Evolutionary conservation across 2,797 vertebrate species (phyloP), one percentile per base, ranked within the genome.

Genomic region (Pipistrellus pipistrellus): DNA sequence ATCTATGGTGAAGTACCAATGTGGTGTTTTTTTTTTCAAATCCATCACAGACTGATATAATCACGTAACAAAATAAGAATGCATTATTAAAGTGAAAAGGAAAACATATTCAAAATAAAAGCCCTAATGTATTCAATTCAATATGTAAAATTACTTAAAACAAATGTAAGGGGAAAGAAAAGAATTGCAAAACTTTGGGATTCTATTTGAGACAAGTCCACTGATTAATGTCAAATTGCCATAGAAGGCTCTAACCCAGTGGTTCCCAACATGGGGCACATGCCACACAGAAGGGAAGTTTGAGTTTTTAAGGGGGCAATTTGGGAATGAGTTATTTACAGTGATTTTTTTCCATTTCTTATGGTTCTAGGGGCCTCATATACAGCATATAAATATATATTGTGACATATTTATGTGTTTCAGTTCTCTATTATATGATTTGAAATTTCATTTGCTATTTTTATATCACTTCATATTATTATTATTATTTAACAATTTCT

Each of bases 101-200:
- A 94, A 85, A 75, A 32, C 21, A 94, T 57, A 85, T 51, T n/a
- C 9, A 84, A 90, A 95, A 80, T 66, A 89, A 93, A 88, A 95
- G 1, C 27, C 27, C 57, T 85, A 44, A 30, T 57, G 14, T 91
- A 72, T 85, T 92, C 78, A 44, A 93, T 86, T 96, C 68, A 88
- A 72, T 7, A 46, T 81, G 41, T 91, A 91, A 87, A 91, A 83
- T 88, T 95, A 81, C 25, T 93, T 51, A 84, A 92, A 91, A 87
- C 14, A 92, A 90, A 82, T 4, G 13, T 53, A 86, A 11, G 48
- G 11, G 46, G 88, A 92, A 83, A 80, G 41, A 78, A 93, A 94
- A 90, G 5, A 94, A 94, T 82, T 90, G 15, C 57, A 88, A 95
- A 91, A 51, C 59, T 11, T 48, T 57, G 35, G 27, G 75, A 76